Conservation (phyloP, 2,113 vertebrate species). For the Archilochus colubris region DNA sequence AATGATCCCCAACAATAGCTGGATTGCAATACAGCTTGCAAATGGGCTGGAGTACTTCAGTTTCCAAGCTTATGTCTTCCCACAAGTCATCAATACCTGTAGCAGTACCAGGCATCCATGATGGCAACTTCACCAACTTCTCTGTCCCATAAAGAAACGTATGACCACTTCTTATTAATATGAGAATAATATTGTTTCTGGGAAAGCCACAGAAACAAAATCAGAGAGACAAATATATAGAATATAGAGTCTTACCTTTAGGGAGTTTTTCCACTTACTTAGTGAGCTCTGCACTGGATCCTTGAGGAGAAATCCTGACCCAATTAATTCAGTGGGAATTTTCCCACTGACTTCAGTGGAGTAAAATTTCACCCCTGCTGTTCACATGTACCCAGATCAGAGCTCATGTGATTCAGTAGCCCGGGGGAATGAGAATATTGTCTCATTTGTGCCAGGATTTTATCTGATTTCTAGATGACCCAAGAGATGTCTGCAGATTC, state of each 20-base stretch:
- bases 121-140: fast-evolving
- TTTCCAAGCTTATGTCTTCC: neutral
- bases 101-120: neutral
- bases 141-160: neutral
- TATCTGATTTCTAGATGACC: neutral
- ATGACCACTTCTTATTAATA: neutral
- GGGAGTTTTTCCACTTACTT: neutral
- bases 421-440: neutral
- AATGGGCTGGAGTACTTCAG: neutral
- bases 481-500: neutral
- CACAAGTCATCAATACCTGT: neutral
- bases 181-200: neutral
- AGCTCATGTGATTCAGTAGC: neutral
- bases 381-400: neutral
- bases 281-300: neutral
- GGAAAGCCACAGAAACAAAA: neutral
- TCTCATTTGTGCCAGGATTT: neutral
- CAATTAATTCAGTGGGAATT: neutral
- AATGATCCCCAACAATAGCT: neutral
- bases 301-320: neutral
- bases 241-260: neutral
- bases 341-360: neutral
- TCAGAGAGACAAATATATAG: neutral
- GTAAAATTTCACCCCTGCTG: neutral
- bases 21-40: neutral